Evolutionary conservation across 2,797 vertebrate genomes (phyloP).

Genomic region (Salmo trutta): DNA sequence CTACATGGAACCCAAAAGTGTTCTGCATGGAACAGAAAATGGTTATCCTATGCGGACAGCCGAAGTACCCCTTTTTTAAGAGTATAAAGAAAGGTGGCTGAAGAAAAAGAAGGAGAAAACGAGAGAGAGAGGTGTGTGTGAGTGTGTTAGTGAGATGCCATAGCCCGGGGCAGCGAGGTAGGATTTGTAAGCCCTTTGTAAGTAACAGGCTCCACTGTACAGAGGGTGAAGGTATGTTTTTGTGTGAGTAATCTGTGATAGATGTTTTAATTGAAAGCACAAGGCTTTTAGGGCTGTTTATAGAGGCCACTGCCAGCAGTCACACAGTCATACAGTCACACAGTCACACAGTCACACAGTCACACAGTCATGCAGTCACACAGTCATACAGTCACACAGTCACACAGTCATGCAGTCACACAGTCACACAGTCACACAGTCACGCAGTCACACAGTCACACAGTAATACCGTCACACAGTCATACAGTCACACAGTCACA

Average conservation of each 20-base stretch:
- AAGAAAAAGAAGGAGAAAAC: not conserved
- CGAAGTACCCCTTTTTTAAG: not conserved
- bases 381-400: not conserved
- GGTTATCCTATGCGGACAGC: too few species aligned
- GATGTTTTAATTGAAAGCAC: constrained; percentile 78
- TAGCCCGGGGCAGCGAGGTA: constrained; percentile 71
- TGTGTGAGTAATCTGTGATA: constrained; percentile 75
- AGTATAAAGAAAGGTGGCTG: too few species aligned
- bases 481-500: too few species aligned
- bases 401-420: too few species aligned
- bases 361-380: not conserved
- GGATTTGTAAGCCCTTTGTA: constrained; percentile 81
- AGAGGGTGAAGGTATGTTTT: constrained; percentile 78
- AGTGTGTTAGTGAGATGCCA: constrained; percentile 44
- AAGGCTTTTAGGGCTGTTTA: constrained; percentile 73
- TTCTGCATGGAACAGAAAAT: too few species aligned
- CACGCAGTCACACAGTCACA: too few species aligned
- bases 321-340: too few species aligned
- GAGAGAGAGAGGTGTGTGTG: constrained; percentile 22
- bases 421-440: too few species aligned
- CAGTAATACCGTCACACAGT: too few species aligned
- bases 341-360: constrained; percentile 20
- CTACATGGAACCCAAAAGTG: too few species aligned
- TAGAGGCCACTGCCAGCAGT: constrained; percentile 63
- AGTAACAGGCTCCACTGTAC: constrained; percentile 77